phyloP scores from a whole-genome alignment of 2,113 vertebrate genomes.

The Chionodraco myersi region DNA sequence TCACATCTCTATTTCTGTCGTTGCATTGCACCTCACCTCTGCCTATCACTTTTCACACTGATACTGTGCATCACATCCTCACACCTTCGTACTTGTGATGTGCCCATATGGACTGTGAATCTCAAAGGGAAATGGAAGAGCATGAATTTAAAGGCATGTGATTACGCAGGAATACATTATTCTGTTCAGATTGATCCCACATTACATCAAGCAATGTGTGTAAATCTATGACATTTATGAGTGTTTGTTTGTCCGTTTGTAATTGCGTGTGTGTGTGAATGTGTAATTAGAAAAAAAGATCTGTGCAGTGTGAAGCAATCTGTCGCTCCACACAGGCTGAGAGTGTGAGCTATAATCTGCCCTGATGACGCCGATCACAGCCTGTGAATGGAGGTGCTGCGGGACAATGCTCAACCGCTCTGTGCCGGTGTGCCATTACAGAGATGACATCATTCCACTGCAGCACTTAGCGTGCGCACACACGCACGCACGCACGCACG shows the following conservation, averaged over 20 bases:
- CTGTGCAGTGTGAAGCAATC: constrained; percentile 50
- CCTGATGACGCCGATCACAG: constrained; percentile 68
- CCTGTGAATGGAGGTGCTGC: constrained; percentile 71
- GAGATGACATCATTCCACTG: constrained; percentile 82
- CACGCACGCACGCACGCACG: neutral
- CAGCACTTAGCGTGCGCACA: constrained; percentile 67
- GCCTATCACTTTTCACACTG: constrained; percentile 41
- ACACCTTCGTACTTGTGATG: constrained; percentile 39
- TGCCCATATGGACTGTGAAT: constrained; percentile 17
- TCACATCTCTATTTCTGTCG: constrained; percentile 62
- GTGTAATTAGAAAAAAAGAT: constrained; percentile 51
- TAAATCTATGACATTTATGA: neutral
- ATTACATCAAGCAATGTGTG: constrained; percentile 9
- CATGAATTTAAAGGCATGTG: neutral
- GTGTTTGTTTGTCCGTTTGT: constrained; percentile 9
- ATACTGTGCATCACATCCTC: constrained; percentile 40
- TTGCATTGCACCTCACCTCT: constrained; percentile 59
- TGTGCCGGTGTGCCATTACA: constrained; percentile 78
- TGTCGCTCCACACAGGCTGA: constrained; percentile 61
- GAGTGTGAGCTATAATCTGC: constrained; percentile 69
- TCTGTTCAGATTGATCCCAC: neutral
- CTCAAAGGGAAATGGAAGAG: neutral
- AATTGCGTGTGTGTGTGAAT: constrained; percentile 25
- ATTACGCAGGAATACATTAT: constrained; percentile 7
- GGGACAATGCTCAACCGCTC: constrained; percentile 63